Conservation (phyloP, 2,113 vertebrate species). For the Tragelaphus scriptus region DNA sequence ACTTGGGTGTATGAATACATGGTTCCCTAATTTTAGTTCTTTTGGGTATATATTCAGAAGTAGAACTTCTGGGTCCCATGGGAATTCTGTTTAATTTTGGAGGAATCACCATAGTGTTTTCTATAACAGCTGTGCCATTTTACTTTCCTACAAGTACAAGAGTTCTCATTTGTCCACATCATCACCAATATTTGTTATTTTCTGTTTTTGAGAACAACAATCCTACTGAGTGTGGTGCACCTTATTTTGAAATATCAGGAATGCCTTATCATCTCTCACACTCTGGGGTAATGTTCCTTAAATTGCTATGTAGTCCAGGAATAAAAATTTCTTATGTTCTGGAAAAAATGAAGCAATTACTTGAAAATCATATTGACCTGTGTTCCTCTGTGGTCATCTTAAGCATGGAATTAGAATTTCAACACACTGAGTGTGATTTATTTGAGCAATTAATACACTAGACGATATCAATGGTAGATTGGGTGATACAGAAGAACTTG, state of each 20-base stretch:
- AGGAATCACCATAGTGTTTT: not conserved
- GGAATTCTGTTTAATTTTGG: not conserved
- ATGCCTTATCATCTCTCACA: not conserved
- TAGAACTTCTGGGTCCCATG: not conserved
- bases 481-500: not conserved
- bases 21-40: not conserved
- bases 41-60: not conserved
- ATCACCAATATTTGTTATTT: not conserved
- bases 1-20: not conserved
- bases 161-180: not conserved
- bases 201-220: not conserved
- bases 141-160: not conserved
- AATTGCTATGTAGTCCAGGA: not conserved
- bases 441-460: not conserved
- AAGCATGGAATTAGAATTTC: not conserved
- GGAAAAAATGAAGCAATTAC: slow-evolving; percentile 6
- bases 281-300: not conserved
- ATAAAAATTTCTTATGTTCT: not conserved
- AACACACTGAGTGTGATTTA: not conserved
- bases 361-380: not conserved
- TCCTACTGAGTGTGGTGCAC: not conserved
- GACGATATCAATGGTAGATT: not conserved
- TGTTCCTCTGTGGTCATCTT: not conserved
- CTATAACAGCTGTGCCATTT: not conserved
- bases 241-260: not conserved